phyloP scores from a whole-genome alignment of 2,888 invertebrate species.

The Hirtodrosophila alboralis region DNA sequence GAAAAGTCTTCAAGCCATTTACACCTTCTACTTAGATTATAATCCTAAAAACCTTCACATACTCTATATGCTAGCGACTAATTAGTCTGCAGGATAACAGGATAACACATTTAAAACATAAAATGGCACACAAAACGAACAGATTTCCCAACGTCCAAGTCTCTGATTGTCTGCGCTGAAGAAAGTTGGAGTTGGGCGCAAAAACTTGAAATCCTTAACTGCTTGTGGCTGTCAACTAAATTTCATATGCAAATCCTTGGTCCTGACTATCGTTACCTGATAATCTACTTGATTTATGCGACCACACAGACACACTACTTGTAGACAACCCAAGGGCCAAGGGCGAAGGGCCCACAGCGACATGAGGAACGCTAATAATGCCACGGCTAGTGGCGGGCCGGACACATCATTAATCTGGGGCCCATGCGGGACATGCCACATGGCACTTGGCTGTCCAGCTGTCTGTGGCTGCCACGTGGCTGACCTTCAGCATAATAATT shows the following conservation, averaged over 20 bases:
- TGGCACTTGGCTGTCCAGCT: constrained; percentile 25
- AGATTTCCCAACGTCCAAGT: constrained; percentile 3
- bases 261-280: constrained; percentile 74
- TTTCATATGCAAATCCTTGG: constrained; percentile 77
- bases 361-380: constrained; percentile 61
- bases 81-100: constrained; percentile 41
- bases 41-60: constrained; percentile 17
- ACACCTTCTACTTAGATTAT: constrained; percentile 24
- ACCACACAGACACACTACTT: constrained; percentile 46
- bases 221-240: constrained; percentile 73
- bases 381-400: constrained; percentile 46
- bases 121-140: constrained; percentile 16
- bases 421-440: constrained; percentile 59
- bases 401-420: constrained; percentile 75
- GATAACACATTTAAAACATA: constrained; percentile 26
- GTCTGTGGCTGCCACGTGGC: constrained; percentile 41
- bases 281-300: constrained; percentile 75
- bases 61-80: constrained; percentile 29
- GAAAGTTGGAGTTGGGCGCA: constrained; percentile 6
- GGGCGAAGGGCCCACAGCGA: constrained; percentile 14
- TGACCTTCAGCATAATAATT: constrained; percentile 76
- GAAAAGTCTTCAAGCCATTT: constrained; percentile 14
- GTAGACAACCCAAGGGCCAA: constrained; percentile 8
- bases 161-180: constrained; percentile 7
- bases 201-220: constrained; percentile 46